Base-by-base conservation (phyloP, 2,797 vertebrate genomes). In the Catostomus latipinnis region DNA sequence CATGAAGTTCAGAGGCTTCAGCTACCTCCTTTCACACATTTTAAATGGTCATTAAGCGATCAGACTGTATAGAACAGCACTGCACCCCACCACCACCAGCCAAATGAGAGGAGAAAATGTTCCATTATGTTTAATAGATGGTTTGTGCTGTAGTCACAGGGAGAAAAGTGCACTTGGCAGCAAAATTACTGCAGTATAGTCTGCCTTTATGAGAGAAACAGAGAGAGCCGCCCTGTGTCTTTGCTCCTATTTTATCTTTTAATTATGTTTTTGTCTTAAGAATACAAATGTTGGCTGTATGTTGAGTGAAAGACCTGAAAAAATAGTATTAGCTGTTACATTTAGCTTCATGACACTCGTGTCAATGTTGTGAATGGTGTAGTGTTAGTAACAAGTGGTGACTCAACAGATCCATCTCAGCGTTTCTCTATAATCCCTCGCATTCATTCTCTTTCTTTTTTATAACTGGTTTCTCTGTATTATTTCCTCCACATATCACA, bases 121-220 rank as follows among this genome's bases (percentile, higher is more conserved):
- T 49, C 79, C 57, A 75, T 81, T 81, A 70, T 75, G 65, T 74
- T 18, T 81, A 58, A 72, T 72, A 67, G 14, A 58, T 34, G 70
- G 69, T 60, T 67, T 66, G 60, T 79, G 43, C 56, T 7, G 52
- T 65, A 16, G 45, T 22, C 58, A 65, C 50, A 52, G 48, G 34
- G 50, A 5, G 22, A 57, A 70, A 65, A 45, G 11, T 54, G 69
- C 6, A 9, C 18, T 81, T 61, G 56, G 71, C 71, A 61, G 66
- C 48, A 49, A 75, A 81, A 81, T 75, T 1, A 56, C 79, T 12
- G 53, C 16, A 62, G 6, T 14, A 45, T 6, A 34, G 48, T 58
- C 6, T 58, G 56, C 57, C 69, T 71, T 57, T 48, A 18, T 52
- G 63, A 74, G 53, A 60, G 53, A 73, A 49, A 66, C 9, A 4